A percentile compares a stretch with the other conserved stretches of the same genome.
Conservation (phyloP, 64 coral and sea anemone species). For the Hydrozoanthus tunicans region DNA sequence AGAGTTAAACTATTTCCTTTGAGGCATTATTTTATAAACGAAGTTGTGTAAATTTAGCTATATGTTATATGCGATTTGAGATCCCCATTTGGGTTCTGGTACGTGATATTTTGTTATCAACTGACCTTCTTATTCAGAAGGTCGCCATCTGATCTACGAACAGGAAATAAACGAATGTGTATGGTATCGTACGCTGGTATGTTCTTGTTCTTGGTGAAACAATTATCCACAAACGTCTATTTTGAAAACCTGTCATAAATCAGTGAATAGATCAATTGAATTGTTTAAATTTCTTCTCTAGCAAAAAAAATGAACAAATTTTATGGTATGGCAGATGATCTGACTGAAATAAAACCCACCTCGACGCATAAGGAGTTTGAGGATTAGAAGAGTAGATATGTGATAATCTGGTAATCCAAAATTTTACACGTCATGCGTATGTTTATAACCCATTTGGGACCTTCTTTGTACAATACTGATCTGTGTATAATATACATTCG, state of each 20-base stretch:
- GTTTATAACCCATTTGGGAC: no score
- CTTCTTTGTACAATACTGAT: no score
- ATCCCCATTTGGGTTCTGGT: not conserved
- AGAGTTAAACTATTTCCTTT: not conserved
- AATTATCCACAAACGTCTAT: not conserved
- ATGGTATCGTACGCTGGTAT: not conserved
- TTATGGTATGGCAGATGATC: no score
- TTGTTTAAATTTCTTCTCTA: no score
- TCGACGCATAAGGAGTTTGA: no score
- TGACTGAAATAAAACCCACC: no score
- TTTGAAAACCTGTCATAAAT: not conserved
- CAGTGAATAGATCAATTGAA: no score
- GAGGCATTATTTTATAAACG: not conserved
- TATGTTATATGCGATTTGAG: not conserved
- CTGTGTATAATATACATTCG: no score
- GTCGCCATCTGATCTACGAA: not conserved
- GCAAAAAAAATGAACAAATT: no score
- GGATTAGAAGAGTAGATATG: no score
- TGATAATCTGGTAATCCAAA: no score
- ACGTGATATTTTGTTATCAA: conserved; percentile 34
- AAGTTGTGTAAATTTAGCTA: not conserved
- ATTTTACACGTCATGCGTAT: no score
- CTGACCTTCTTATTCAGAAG: conserved; percentile 18
- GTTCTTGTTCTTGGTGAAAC: not conserved
- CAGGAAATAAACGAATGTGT: not conserved